Conservation (phyloP, 2,113 vertebrate species). For the Prinia subflava region DNA sequence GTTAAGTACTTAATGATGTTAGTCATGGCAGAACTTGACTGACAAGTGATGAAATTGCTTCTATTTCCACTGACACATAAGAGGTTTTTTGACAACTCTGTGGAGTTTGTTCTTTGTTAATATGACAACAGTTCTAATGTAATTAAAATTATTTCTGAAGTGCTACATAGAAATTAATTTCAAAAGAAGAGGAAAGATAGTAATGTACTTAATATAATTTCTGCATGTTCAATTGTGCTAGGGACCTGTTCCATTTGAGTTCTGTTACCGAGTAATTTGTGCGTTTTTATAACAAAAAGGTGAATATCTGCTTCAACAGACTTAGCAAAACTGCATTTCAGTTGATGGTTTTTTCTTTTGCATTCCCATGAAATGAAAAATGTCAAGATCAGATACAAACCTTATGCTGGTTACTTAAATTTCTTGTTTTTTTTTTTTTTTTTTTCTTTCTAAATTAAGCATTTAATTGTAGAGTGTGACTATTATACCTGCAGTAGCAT, state of each 20-base stretch:
- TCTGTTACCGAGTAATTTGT: background rate
- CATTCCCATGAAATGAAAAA: background rate
- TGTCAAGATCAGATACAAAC: background rate
- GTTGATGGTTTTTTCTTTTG: background rate
- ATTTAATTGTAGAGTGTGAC: background rate
- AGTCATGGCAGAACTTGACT: background rate
- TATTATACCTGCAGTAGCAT: background rate
- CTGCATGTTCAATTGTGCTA: background rate
- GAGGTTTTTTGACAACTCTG: background rate
- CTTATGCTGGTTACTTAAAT: background rate
- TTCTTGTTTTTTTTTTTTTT: background rate
- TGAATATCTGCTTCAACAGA: background rate
- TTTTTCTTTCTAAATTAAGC: background rate
- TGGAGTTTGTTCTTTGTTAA: constrained; percentile 7
- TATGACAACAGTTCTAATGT: background rate
- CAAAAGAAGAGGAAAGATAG: background rate
- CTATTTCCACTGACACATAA: background rate
- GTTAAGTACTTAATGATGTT: background rate
- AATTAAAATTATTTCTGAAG: constrained; percentile 8
- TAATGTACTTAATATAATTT: background rate
- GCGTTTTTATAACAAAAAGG: background rate
- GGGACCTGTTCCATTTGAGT: background rate
- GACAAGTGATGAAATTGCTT: background rate
- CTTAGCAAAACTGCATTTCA: background rate
- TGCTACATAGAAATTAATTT: background rate